Evolutionary conservation across 2,888 invertebrate genomes (phyloP), one percentile per base, ranked within the genome.

Genomic region (Ditylenchus weischeri): DNA sequence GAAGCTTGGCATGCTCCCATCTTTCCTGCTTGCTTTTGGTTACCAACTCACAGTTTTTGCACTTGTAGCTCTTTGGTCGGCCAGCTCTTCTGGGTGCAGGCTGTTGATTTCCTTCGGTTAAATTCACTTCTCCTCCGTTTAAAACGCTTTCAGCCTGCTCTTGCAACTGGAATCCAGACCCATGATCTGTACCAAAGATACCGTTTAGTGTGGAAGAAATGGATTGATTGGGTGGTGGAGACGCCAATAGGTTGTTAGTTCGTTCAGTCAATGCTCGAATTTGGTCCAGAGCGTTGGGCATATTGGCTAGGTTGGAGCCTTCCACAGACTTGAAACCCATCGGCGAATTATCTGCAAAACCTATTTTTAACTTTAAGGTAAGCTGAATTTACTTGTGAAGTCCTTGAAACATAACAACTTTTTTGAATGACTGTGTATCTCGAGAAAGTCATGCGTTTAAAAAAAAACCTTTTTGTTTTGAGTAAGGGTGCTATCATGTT

Each of bases 41-140:
- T 0, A 90, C 88, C 77, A 89, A 90, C 64, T 89, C 88, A 83
- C 96, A 96, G 75, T 92, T 91, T 83, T 94, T 94, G 86, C 96
- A 96, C 81, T 90, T 90, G 84, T 91, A 90, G 0, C 89, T 89
- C 85, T 93, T 94, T 49, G 85, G 84, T 71, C 76, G 85, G 35
- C 72, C 80, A 65, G 64, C 69, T 64, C 65, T 49, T 23, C 74
- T 43, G 43, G 43, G 43, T 8, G 43, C 5, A 15, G 43, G 13
- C 15, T 10, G 43, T 8, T 43, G 43, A 43, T 43, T 15, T 10
- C 43, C 43, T 43, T 43, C 43, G 5, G 15, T 43, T 8, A 72
- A 54, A 54, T 54, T 23, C 1, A 36, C 43, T 58, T 19, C 60
- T 71, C 68, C 50, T 66, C 54, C 47, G 35, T 35, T 54, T 13